These are phyloP conservation scores for Suillia variegata DNA, from an alignment of 2,888 invertebrate species.

Conservation along the genomic window DNA sequence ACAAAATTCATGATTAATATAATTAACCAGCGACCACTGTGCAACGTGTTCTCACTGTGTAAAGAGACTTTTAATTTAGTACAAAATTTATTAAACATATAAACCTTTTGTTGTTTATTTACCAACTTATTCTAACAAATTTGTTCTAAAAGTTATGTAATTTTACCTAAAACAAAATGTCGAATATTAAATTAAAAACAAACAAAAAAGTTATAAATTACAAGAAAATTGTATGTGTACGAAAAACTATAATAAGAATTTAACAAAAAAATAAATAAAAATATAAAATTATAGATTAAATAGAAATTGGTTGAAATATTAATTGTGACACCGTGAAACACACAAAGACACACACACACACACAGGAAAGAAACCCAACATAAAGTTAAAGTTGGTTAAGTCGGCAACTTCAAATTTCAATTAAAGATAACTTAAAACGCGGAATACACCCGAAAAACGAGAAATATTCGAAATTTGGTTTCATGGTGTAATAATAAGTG, in stretches of 20 bases:
- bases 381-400: no score
- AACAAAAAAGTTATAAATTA: no score
- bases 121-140: neutral
- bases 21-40: constrained; percentile 11
- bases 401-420: no score
- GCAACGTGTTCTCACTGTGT: constrained; percentile 10
- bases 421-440: no score
- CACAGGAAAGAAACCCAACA: no score
- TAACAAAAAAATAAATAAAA: neutral
- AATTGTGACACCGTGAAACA: no score
- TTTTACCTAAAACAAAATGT: neutral
- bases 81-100: neutral
- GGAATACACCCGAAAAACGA: no score
- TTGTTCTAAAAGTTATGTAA: neutral
- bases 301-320: no score
- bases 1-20: constrained; percentile 9
- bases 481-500: no score
- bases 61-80: neutral
- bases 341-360: no score
- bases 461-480: neutral
- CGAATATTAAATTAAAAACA: neutral
- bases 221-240: no score
- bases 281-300: constrained; percentile 4
- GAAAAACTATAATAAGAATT: no score
- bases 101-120: neutral